Evolutionary conservation across 2,797 vertebrate species (phyloP).

Genomic region (Halcyon chelicuti): DNA sequence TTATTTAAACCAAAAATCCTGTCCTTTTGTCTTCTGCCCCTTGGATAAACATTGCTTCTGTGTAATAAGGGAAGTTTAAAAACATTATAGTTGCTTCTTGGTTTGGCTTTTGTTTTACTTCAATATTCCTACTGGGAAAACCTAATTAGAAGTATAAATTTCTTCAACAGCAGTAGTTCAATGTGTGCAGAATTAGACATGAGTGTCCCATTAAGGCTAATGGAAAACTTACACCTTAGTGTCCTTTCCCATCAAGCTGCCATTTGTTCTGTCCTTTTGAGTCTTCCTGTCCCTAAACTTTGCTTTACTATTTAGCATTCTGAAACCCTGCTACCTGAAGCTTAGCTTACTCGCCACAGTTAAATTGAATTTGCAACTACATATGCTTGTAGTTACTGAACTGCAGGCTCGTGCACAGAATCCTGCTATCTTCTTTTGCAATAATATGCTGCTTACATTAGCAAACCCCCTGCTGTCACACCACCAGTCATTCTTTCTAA

Average conservation of each 20-base stretch:
- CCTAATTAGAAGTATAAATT: not conserved
- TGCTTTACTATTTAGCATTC: not conserved
- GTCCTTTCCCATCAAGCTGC: not conserved
- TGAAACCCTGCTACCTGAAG: not conserved
- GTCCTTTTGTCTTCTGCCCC: not conserved
- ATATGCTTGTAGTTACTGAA: not conserved
- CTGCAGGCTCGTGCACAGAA: not conserved
- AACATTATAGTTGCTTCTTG: not conserved
- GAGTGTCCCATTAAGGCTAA: not conserved
- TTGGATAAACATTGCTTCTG: not conserved
- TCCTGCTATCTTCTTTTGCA: not conserved
- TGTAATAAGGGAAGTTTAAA: not conserved
- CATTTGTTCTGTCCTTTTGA: not conserved
- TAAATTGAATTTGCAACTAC: conserved; percentile 37
- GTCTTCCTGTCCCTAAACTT: not conserved
- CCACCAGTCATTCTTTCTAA: not conserved
- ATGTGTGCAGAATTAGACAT: not conserved
- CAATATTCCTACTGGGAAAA: not conserved
- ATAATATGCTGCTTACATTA: not conserved
- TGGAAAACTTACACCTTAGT: not conserved
- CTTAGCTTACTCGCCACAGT: not conserved
- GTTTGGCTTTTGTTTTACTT: not conserved
- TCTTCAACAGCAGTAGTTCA: not conserved
- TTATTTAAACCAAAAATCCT: not conserved
- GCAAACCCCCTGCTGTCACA: conserved; percentile 13